Percentiles rank a stretch among this genome's conserved stretches.
These are phyloP conservation scores for Nasonovia ribisnigri DNA, from an alignment of 2,888 invertebrate genomes.

Conservation along the genomic window DNA sequence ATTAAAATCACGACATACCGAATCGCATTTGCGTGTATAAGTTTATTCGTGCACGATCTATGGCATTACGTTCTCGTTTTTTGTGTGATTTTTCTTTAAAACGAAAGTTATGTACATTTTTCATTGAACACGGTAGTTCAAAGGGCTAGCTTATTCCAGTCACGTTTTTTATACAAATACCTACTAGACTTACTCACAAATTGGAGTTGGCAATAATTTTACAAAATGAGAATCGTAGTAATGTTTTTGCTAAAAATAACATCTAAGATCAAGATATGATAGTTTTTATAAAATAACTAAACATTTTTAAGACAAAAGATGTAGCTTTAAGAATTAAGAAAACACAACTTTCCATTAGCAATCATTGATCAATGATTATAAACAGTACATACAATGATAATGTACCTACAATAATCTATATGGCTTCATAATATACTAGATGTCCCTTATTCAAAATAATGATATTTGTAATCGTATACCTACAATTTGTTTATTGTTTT, in stretches of 20 bases:
- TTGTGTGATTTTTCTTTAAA: constrained; percentile 47
- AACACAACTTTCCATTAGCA: constrained; percentile 3
- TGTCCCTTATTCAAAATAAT: neutral
- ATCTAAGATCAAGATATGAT: neutral
- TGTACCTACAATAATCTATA: neutral
- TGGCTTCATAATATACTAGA: neutral
- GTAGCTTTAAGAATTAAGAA: neutral
- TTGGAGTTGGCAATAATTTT: neutral
- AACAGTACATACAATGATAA: constrained; percentile 1
- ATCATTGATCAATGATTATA: neutral
- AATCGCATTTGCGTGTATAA: constrained; percentile 27
- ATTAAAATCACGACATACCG: constrained; percentile 27
- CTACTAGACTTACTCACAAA: neutral
- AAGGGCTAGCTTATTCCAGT: constrained; percentile 37
- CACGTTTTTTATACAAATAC: constrained; percentile 35
- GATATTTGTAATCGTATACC: neutral
- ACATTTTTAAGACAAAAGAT: neutral
- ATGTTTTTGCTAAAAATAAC: neutral
- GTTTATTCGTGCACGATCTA: constrained; percentile 44
- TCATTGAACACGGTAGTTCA: constrained; percentile 38
- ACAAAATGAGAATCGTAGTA: neutral
- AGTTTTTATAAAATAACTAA: constrained; percentile 5
- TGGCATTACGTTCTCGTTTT: constrained; percentile 51
- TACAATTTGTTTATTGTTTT: neutral
- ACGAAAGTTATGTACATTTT: constrained; percentile 51